Evolutionary conservation across 2,797 vertebrate species (phyloP).

Genomic region (Botia kubotai): DNA sequence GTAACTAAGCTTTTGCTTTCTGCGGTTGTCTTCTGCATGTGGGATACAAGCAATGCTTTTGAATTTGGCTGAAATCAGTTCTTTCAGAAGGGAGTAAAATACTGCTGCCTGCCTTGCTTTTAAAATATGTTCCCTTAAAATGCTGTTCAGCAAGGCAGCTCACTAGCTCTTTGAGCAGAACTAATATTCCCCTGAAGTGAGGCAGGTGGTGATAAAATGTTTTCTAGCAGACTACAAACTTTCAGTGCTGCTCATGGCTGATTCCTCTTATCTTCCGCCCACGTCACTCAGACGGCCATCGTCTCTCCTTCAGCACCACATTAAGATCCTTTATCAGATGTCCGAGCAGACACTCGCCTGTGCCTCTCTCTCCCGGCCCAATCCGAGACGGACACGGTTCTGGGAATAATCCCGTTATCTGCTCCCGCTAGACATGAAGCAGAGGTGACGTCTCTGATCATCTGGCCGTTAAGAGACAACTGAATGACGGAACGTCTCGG

Average conservation of each 20-base stretch:
- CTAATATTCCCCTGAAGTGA: neutral
- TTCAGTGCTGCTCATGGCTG: constrained; percentile 20
- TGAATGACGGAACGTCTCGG: constrained; percentile 44
- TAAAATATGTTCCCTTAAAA: neutral
- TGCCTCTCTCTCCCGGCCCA: constrained; percentile 11
- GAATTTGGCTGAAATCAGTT: no score
- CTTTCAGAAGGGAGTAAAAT: no score
- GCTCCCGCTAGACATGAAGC: constrained; percentile 19
- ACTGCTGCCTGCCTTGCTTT: no score
- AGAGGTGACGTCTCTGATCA: constrained; percentile 41
- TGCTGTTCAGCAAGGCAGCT: neutral
- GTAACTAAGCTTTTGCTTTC: no score
- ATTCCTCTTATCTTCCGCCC: constrained; percentile 69
- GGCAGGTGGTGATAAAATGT: neutral
- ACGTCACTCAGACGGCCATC: constrained; percentile 59
- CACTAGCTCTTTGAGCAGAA: neutral
- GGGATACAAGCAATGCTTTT: no score
- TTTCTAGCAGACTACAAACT: neutral
- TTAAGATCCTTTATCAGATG: constrained; percentile 30
- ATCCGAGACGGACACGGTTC: constrained; percentile 27
- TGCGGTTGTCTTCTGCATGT: no score
- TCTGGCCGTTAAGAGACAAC: constrained; percentile 40
- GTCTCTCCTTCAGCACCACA: constrained; percentile 7
- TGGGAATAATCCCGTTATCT: constrained; percentile 36
- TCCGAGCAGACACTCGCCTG: neutral